Percentiles rank a stretch among this genome's conserved stretches.
Conservation (phyloP, 2,113 vertebrate genomes). For the Neomonachus schauinslandi region DNA sequence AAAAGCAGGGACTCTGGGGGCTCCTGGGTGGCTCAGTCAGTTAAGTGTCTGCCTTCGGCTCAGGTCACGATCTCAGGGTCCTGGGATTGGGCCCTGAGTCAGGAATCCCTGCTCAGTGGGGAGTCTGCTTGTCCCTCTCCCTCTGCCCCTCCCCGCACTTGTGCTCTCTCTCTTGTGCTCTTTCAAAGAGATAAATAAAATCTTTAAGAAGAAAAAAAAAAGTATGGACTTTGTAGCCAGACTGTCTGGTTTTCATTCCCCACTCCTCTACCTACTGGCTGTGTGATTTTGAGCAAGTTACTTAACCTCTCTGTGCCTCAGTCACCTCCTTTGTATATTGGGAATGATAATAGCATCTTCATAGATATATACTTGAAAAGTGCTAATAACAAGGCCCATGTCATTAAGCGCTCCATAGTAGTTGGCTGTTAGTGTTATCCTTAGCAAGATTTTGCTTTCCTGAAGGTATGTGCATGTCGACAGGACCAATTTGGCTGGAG, state of each 20-base stretch:
- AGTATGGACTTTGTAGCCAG: not conserved
- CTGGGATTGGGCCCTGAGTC: not conserved
- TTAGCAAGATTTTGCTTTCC: not conserved
- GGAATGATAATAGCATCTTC: not conserved
- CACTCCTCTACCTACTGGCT: not conserved
- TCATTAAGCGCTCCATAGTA: not conserved
- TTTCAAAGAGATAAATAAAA: not conserved
- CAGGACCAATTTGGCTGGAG: not conserved
- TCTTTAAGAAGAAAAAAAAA: not conserved
- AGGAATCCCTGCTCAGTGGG: not conserved
- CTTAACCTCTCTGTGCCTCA: not conserved
- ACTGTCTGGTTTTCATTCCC: not conserved
- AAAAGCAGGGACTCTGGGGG: not conserved
- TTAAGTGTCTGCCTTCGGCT: not conserved
- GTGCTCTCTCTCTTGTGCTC: not conserved
- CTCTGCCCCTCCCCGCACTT: not conserved
- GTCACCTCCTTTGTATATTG: not conserved
- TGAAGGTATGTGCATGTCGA: not conserved
- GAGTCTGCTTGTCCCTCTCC: not conserved
- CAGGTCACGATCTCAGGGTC: not conserved
- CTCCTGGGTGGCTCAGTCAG: not conserved
- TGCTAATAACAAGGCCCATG: not conserved
- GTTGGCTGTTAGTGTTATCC: not conserved
- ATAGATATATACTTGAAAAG: not conserved
- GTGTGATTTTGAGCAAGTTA: not conserved